Percentiles rank a stretch among this genome's conserved stretches.
phyloP scores from a whole-genome alignment of 2,113 vertebrate genomes.

The Sus scrofa region T2T-Sscrofa CM000826.6:47869501-47870000 shows the following conservation, averaged over 20 bases:
- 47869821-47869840: no score
- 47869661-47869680: background rate
- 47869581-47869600: fast-evolving
- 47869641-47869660: background rate
- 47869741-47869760: background rate
- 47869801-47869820: no score
- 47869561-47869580: background rate
- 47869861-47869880: no score
- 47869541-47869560: background rate
- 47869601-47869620: no score
- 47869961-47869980: no score
- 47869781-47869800: no score
- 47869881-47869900: no score
- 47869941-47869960: no score
- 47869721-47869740: background rate
- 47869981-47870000: background rate
- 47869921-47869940: no score
- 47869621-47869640: background rate
- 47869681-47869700: background rate
- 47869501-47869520: background rate
- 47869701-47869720: background rate
- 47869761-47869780: no score
- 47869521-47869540: background rate
- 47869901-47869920: no score
- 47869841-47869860: no score